Evolutionary conservation across 2,797 vertebrate species (phyloP).

Genomic region (Megalops cyprinoides): DNA sequence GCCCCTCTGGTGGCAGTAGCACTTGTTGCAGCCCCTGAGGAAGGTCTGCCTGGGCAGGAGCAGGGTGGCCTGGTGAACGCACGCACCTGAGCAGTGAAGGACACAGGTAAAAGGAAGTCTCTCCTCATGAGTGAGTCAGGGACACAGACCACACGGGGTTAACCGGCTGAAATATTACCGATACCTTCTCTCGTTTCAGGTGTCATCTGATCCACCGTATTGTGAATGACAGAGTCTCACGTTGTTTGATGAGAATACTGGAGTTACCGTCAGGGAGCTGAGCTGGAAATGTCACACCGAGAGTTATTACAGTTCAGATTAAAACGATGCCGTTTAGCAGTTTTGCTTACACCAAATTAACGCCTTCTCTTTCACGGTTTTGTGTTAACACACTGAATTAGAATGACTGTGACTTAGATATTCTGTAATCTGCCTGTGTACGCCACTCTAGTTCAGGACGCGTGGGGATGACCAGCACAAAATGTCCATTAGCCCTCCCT

Average conservation of each 20-base stretch:
- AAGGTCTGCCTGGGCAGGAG: constrained; percentile 48
- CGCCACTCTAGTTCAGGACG: background rate
- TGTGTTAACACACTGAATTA: too few relatives aligned
- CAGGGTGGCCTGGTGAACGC: constrained; percentile 32
- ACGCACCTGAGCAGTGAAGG: constrained; percentile 35
- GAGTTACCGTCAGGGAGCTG: too few relatives aligned
- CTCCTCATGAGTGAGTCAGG: background rate
- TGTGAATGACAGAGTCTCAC: constrained; percentile 15
- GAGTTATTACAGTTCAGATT: too few relatives aligned
- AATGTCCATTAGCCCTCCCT: background rate
- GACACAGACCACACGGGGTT: background rate
- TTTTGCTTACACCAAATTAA: too few relatives aligned
- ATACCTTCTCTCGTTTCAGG: background rate
- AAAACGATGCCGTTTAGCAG: too few relatives aligned
- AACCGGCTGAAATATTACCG: background rate
- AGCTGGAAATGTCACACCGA: too few relatives aligned
- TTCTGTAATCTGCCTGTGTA: background rate
- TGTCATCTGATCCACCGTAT: too few relatives aligned
- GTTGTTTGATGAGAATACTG: too few relatives aligned
- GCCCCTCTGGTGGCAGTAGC: constrained; percentile 45
- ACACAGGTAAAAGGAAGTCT: background rate
- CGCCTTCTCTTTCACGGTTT: too few relatives aligned
- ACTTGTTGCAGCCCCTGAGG: constrained; percentile 48
- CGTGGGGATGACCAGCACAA: too few relatives aligned
- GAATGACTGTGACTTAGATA: background rate